Conservation (phyloP, 2,888 invertebrate genomes). For the Eulithis prunata region DNA sequence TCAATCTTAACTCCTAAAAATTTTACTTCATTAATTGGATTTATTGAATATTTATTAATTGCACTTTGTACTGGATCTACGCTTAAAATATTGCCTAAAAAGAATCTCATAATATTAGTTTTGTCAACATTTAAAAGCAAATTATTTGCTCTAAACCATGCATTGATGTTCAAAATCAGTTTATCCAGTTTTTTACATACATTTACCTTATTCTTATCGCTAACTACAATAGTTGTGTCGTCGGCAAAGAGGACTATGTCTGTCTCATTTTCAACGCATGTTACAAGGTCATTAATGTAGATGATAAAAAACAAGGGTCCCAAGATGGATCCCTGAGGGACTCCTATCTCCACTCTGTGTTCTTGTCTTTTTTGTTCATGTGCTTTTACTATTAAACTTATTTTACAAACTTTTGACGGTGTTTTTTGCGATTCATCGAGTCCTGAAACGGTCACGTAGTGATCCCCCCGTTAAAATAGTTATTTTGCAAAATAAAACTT, state of each 20-base stretch:
- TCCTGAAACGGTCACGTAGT: no score
- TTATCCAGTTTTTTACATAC: background rate
- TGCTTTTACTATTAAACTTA: no score
- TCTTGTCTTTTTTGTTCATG: no score
- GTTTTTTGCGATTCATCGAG: no score
- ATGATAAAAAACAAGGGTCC: background rate
- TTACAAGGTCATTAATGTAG: constrained; percentile 13
- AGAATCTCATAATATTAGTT: constrained; percentile 8
- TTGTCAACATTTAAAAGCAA: background rate
- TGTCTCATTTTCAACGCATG: constrained; percentile 8
- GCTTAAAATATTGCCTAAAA: background rate
- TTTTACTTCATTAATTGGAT: background rate
- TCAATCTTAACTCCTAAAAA: constrained; percentile 9
- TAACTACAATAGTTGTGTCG: constrained; percentile 4
- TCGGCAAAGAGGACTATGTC: constrained; percentile 9
- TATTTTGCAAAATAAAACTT: no score
- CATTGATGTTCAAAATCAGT: background rate
- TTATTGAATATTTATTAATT: constrained; percentile 3
- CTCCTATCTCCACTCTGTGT: no score
- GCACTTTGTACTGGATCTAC: background rate
- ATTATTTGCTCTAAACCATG: constrained; percentile 1
- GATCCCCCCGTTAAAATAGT: no score
- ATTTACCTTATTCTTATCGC: background rate
- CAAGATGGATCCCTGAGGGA: background rate
- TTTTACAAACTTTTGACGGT: no score